phyloP scores from a whole-genome alignment of 1,140 invertebrate genomes.

The Meteorus sp. region DNA sequence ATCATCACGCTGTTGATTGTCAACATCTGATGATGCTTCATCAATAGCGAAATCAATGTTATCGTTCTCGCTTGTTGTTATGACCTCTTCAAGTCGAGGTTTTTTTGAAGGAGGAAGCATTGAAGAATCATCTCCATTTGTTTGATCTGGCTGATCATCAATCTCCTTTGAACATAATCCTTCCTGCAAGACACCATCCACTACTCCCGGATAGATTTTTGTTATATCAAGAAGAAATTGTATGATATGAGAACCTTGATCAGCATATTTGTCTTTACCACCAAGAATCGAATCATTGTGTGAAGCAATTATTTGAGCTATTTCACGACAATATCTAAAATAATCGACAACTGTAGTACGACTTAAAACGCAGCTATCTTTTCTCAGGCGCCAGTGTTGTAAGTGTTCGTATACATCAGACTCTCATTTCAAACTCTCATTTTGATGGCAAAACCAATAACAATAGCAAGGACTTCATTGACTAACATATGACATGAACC shows the following conservation, averaged over 20 bases:
- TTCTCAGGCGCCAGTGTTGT: not conserved
- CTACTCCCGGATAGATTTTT: conserved; percentile 4
- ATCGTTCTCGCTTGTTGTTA: too few relatives aligned
- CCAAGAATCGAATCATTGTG: too few relatives aligned
- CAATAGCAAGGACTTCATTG: too few relatives aligned
- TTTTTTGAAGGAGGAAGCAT: too few relatives aligned
- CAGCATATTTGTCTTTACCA: not conserved
- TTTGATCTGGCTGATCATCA: too few relatives aligned
- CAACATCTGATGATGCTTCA: too few relatives aligned
- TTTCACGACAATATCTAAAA: not conserved
- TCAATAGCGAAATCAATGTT: too few relatives aligned
- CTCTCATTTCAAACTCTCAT: too few relatives aligned
- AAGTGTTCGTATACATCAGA: not conserved
- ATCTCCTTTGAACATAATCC: not conserved
- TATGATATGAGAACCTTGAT: conserved; percentile 8
- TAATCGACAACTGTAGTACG: not conserved
- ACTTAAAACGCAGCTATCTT: not conserved
- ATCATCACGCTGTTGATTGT: too few relatives aligned
- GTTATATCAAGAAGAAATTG: conserved; percentile 17
- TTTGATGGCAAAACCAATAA: not conserved
- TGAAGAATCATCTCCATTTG: too few relatives aligned
- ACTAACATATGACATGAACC: not conserved
- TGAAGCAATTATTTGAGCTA: not conserved
- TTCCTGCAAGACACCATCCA: not conserved
- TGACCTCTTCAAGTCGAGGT: too few relatives aligned